These are phyloP conservation scores for Urosaurus nigricauda DNA, from an alignment of 2,797 vertebrate species.

Conservation along the genomic window DNA sequence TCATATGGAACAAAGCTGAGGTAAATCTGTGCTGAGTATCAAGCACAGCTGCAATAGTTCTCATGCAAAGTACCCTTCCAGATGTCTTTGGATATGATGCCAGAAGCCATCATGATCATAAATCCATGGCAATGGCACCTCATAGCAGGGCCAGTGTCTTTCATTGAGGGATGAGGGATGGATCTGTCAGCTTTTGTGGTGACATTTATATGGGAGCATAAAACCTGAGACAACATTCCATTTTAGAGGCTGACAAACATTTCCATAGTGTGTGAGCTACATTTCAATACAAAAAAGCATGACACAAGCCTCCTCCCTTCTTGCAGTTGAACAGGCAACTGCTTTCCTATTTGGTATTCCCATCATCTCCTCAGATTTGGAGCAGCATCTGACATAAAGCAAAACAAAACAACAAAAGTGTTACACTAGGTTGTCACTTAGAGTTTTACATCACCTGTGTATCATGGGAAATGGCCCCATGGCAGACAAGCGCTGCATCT, in stretches of 20 bases:
- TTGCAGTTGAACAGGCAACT: background rate
- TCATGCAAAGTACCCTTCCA: constrained; percentile 29
- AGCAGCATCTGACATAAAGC: background rate
- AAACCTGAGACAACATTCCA: background rate
- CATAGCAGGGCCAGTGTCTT: background rate
- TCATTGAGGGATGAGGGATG: constrained; percentile 18
- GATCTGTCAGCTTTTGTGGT: constrained; percentile 17
- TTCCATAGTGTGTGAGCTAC: rapidly evolving
- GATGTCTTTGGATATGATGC: constrained; percentile 20
- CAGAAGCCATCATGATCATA: constrained; percentile 35
- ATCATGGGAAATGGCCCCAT: background rate
- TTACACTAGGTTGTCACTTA: background rate
- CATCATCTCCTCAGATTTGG: background rate
- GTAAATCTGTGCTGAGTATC: constrained; percentile 17
- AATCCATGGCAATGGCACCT: constrained; percentile 32
- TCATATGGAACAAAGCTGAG: constrained; percentile 25
- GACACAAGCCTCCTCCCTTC: rapidly evolving
- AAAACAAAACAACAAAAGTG: background rate
- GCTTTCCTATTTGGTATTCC: background rate
- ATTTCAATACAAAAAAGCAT: background rate
- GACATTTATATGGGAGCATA: background rate
- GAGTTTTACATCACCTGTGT: background rate
- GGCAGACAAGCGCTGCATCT: background rate
- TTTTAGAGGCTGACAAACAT: background rate
- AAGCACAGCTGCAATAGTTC: constrained; percentile 11